These are phyloP conservation scores for Probosciger aterrimus DNA, from an alignment of 2,113 vertebrate species.

Conservation along the genomic window DNA sequence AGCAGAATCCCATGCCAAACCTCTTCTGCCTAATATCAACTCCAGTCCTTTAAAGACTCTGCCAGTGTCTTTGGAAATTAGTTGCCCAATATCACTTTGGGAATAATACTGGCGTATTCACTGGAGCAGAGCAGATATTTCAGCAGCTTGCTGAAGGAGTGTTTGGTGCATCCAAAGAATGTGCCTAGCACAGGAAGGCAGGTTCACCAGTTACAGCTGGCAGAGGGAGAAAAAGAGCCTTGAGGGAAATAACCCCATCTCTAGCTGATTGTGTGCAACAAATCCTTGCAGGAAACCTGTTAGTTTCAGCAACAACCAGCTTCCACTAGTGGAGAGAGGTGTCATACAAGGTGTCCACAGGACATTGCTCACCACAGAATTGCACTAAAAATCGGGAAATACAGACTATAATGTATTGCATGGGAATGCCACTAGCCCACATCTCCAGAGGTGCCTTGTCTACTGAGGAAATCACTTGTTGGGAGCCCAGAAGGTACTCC, in stretches of 20 bases:
- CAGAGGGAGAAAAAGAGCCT: background rate
- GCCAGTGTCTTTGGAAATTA: slow-evolving; percentile 6
- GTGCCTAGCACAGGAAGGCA: background rate
- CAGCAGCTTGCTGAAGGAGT: background rate
- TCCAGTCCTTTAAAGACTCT: background rate
- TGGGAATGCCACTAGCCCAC: background rate
- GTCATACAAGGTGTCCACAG: background rate
- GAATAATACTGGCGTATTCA: background rate
- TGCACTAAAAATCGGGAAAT: background rate
- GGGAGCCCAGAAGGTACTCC: background rate
- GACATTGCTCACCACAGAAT: background rate
- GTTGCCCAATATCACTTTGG: background rate
- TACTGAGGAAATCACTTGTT: background rate
- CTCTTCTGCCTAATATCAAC: background rate
- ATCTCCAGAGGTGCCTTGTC: background rate
- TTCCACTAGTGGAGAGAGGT: background rate
- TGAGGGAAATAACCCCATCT: background rate
- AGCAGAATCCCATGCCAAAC: background rate
- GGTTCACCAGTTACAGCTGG: background rate
- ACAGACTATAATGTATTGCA: background rate
- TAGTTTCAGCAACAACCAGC: background rate
- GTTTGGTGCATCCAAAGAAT: background rate
- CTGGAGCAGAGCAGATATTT: background rate
- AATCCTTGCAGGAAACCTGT: background rate
- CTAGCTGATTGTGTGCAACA: background rate